Percentiles rank a stretch among this genome's conserved stretches.
Conservation (phyloP, 2,888 invertebrate genomes). For the Brenthis daphne region DNA sequence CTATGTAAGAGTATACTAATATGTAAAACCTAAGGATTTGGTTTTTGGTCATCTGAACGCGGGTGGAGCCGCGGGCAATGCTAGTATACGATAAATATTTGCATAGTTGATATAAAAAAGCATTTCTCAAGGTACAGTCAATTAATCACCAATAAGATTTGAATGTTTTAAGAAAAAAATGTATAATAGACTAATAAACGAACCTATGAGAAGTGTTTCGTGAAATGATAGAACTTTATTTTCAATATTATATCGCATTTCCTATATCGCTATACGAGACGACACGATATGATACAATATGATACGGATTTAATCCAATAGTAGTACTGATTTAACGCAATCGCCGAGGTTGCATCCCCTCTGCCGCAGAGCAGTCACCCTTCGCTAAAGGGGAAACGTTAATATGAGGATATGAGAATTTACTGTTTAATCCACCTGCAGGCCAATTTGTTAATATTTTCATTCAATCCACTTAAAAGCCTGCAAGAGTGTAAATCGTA, state of each 20-base stretch:
- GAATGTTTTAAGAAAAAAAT: too few species aligned
- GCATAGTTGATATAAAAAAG: too few species aligned
- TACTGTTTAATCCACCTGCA: constrained; percentile 80
- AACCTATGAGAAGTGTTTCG: background rate
- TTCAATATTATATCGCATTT: constrained; percentile 7
- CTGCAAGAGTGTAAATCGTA: constrained; percentile 56
- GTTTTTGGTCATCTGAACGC: too few species aligned
- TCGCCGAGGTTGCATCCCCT: constrained; percentile 78
- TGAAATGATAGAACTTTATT: background rate
- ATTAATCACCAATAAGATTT: too few species aligned
- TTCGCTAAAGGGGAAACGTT: constrained; percentile 74
- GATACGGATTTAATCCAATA: constrained; percentile 74
- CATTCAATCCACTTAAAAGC: constrained; percentile 80
- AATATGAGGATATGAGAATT: constrained; percentile 82
- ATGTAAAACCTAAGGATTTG: too few species aligned
- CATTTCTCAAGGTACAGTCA: too few species aligned
- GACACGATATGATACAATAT: constrained; percentile 38
- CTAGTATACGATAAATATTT: too few species aligned
- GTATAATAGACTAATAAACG: background rate
- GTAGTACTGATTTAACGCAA: constrained; percentile 77
- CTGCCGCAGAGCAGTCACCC: constrained; percentile 66
- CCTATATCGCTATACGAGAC: constrained; percentile 12
- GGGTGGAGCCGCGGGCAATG: too few species aligned
- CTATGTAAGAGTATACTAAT: too few species aligned
- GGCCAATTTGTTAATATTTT: constrained; percentile 82